Base-by-base conservation (phyloP, 2,888 invertebrate genomes). In the Polydrusus cervinus region DNA sequence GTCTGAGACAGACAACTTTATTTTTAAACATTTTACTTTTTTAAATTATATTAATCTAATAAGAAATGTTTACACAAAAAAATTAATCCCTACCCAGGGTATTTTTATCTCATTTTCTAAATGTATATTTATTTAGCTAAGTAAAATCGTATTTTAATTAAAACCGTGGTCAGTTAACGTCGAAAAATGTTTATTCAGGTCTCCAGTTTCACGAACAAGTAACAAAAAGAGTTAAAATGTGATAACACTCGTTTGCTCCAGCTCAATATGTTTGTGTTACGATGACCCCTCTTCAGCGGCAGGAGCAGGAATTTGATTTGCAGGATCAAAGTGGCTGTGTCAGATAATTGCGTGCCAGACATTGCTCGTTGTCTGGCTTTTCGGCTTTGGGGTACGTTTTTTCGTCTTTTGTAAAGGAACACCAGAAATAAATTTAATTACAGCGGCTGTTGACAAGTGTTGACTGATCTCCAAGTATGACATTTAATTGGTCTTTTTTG, bases 291-390 rank as follows among this genome's bases (percentile, higher is more conserved):
- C 68, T 55, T 68, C 57, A 55, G 68, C 25, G 68, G 68, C 68
- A 68, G 53, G 18, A 61, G 51, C 69, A 61, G 69, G 69, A 70
- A 70, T 70, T 70, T 70, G 69, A 70, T 70, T 70, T 70, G 69
- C 69, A 55, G 69, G 69, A 70, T 70, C 69, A 70, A 70, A 70
- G 69, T 70, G 69, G 61, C 61, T 47, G 57, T 60, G 57, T 60
- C 57, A 38, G 57, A 60, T 60, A 60, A 60, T 60, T 60, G 57
- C 57, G 57, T 60, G 57, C 57, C 45, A 60, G 69, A 61, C 47
- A 70, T 70, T 25, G 34, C 61, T 70, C 47, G 60, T 45, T 70
- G 69, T 61, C 69, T 60, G 69, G 69, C 66, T 66, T 53, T 57
- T 60, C 9, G 57, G 57, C 57, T 60, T 38, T 60, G 30, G 57